Conservation (phyloP, 2,113 vertebrate genomes). For the Heterotis niloticus region DNA sequence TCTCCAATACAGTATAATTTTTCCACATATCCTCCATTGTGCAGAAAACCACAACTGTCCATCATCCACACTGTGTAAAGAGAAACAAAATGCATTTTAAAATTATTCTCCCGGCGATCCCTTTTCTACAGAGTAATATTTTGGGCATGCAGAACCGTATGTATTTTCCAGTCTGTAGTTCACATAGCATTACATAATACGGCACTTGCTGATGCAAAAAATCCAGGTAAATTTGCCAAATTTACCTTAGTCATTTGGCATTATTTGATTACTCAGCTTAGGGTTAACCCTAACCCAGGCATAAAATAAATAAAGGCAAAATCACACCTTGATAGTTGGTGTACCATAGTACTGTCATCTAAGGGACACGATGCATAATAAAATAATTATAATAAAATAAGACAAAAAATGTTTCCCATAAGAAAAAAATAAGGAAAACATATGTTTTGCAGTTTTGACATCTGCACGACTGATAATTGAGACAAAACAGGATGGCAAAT, state of each 20-base stretch:
- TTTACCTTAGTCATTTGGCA: too few species aligned
- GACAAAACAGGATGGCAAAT: background rate
- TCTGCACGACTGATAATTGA: background rate
- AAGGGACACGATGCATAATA: background rate
- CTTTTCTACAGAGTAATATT: background rate
- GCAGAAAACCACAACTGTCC: background rate
- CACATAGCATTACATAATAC: too few species aligned
- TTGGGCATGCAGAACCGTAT: too few species aligned
- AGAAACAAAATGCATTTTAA: conserved; percentile 7
- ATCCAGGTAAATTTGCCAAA: too few species aligned
- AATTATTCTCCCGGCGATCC: background rate
- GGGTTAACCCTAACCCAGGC: too few species aligned
- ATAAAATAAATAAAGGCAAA: too few species aligned
- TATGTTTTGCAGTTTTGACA: background rate
- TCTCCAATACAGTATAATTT: background rate
- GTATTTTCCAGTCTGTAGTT: too few species aligned
- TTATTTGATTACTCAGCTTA: too few species aligned
- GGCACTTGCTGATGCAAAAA: too few species aligned
- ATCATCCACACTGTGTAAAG: background rate
- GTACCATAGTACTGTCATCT: too few species aligned
- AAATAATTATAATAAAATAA: background rate
- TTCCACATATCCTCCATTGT: background rate
- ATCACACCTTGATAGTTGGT: too few species aligned
- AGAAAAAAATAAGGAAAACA: background rate
- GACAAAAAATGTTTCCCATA: too few species aligned